Evolutionary conservation across 37 sponge, comb jelly and placozoan species (phyloP).

Genomic region (Agelas oroides): DNA sequence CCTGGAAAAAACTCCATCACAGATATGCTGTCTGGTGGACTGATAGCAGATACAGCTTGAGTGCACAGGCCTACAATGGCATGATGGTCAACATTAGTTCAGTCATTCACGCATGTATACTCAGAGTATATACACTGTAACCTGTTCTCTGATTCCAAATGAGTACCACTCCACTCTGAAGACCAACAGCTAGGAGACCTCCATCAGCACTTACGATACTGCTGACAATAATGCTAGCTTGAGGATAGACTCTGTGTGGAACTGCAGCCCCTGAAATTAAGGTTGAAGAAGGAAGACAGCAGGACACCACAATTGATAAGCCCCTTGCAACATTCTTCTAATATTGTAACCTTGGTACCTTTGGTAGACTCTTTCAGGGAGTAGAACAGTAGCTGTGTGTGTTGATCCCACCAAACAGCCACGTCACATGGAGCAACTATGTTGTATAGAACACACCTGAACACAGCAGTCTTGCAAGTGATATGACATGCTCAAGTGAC

Average conservation of each 20-base stretch:
- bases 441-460: background rate
- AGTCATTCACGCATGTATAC: background rate
- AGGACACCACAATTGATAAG: too few species aligned
- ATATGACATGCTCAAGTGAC: too few species aligned
- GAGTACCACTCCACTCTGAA: conserved; percentile 42
- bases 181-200: conserved; percentile 54
- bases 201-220: conserved; percentile 32
- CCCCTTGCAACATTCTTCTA: too few species aligned
- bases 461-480: background rate
- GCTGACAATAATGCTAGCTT: conserved; percentile 26
- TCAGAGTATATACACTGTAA: background rate
- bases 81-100: background rate
- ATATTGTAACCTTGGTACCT: background rate
- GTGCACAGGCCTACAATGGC: background rate
- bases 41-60: conserved; percentile 4
- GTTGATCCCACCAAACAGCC: conserved; percentile 61
- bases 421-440: conserved; percentile 27
- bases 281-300: too few species aligned
- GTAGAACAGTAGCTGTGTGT: conserved; percentile 45
- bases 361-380: conserved; percentile 24
- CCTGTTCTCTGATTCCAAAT: conserved; percentile 49
- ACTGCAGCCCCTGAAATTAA: too few species aligned
- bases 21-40: too few species aligned
- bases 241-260: conserved; percentile 26
- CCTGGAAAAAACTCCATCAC: background rate